Evolutionary conservation across 2,797 vertebrate species (phyloP), one percentile per base, ranked within the genome.

Genomic region (Cirrhinus mrigala): DNA sequence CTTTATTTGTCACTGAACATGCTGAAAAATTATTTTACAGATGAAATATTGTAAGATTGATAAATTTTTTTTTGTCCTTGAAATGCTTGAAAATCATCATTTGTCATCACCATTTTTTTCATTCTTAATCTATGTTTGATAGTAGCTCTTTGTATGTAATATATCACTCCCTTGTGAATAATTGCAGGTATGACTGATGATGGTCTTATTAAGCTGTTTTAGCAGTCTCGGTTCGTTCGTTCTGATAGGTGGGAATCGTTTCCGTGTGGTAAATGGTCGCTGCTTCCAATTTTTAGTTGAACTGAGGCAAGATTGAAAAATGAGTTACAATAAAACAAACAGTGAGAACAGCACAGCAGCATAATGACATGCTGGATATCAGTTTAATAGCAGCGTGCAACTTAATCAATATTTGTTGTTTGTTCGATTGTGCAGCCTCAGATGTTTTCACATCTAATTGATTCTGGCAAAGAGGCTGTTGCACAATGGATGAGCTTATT

Each of bases 201-300:
- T 85, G 22, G 66, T 87, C 76, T 56, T 68, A 44, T 62, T 37
- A 74, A 89, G 68, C 22, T 60, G 74, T 74, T 87, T 70, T 82
- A 79, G 82, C 79, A 87, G 78, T 84, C 88, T 82, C 22, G 46
- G 60, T 88, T 84, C 77, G 54, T 87, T 81, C 68, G 81, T 40
- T 73, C n/a, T 84, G 69, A 79, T 76, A 44, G 81, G 83, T 84
- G 71, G 73, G 69, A 88, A 79, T 40, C 52, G 16, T 88, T 83
- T 52, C 81, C 40, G 56, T 70, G 58, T 37, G 73, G 81, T 79
- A 86, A 89, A 87, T 86, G 88, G 81, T 82, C 24, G 64, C 68
- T 69, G 64, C 70, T 52, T 87, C 60, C 58, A 70, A 71, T 75
- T 52, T 78, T 77, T 75, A 66, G 81, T 82, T 75, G 62, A 84